These are phyloP conservation scores for Coilia nasus DNA, from an alignment of 2,797 vertebrate genomes.

Conservation along the genomic window DNA sequence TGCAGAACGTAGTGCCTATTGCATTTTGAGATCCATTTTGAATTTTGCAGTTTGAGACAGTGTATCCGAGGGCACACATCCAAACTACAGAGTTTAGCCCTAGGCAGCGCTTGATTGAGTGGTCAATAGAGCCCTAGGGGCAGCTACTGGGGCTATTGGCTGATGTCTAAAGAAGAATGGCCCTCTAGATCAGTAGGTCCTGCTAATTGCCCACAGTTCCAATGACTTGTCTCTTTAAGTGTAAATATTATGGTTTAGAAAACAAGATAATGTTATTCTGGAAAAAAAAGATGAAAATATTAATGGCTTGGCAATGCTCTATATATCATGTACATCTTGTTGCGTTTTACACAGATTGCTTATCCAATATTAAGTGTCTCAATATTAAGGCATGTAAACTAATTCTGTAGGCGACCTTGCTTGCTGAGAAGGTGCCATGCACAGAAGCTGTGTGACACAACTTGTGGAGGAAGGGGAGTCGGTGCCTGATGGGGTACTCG, in stretches of 20 bases:
- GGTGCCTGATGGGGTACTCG: too few relatives aligned
- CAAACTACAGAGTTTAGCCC: not conserved
- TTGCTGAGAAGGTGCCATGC: too few relatives aligned
- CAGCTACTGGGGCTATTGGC: not conserved
- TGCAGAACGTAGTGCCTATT: too few relatives aligned
- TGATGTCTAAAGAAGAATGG: not conserved
- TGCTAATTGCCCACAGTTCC: not conserved
- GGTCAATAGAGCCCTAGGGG: not conserved
- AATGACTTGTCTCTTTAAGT: not conserved
- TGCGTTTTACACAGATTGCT: too few relatives aligned
- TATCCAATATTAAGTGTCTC: too few relatives aligned
- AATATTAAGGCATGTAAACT: too few relatives aligned
- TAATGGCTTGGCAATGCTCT: not conserved
- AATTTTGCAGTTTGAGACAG: too few relatives aligned
- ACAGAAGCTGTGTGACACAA: too few relatives aligned
- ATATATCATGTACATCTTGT: not conserved
- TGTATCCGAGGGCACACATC: not conserved
- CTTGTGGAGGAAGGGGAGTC: too few relatives aligned
- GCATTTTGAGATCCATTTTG: too few relatives aligned
- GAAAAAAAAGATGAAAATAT: not conserved
- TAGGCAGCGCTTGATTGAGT: not conserved
- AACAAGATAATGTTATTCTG: not conserved
- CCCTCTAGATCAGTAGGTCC: not conserved
- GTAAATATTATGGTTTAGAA: not conserved
- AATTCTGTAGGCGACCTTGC: too few relatives aligned